A percentile compares a stretch with the other conserved stretches of the same genome.
Conservation (phyloP, 2,113 vertebrate genomes). For the Procavia capensis region DNA sequence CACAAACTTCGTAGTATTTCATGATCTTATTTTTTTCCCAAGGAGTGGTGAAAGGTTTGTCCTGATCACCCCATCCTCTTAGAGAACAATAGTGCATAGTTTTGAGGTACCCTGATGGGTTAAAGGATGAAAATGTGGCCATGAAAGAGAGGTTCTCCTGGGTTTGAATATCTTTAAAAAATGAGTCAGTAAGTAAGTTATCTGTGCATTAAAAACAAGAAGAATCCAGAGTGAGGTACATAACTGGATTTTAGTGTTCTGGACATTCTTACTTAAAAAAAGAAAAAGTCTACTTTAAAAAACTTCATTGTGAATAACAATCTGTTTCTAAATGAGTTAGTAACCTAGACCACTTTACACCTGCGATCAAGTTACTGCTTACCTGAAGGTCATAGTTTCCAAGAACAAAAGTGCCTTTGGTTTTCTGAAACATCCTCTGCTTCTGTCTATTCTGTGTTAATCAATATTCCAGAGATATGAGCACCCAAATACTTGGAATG, state of each 20-base stretch:
- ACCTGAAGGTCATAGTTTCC: neutral
- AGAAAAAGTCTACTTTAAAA: constrained; percentile 20
- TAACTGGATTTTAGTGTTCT: neutral
- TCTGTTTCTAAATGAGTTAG: neutral
- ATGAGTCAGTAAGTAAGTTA: neutral
- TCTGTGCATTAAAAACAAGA: neutral
- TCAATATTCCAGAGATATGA: neutral
- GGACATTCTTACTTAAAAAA: neutral
- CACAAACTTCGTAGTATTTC: neutral
- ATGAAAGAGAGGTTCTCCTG: neutral
- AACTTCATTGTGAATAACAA: neutral
- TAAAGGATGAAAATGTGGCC: neutral
- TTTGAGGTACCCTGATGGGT: neutral
- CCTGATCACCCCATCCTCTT: neutral
- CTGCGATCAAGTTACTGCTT: neutral
- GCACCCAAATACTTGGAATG: neutral
- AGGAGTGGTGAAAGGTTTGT: neutral
- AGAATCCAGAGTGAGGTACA: neutral
- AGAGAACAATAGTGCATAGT: neutral
- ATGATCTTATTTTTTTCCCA: neutral
- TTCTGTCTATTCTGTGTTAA: neutral
- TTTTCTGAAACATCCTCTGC: neutral
- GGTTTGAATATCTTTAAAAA: constrained; percentile 3
- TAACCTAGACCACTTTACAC: neutral
- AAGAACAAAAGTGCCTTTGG: neutral